A percentile compares a stretch with the other conserved stretches of the same genome.
phyloP scores from a whole-genome alignment of 2,113 vertebrate genomes.

The Carlito syrichta region DNA sequence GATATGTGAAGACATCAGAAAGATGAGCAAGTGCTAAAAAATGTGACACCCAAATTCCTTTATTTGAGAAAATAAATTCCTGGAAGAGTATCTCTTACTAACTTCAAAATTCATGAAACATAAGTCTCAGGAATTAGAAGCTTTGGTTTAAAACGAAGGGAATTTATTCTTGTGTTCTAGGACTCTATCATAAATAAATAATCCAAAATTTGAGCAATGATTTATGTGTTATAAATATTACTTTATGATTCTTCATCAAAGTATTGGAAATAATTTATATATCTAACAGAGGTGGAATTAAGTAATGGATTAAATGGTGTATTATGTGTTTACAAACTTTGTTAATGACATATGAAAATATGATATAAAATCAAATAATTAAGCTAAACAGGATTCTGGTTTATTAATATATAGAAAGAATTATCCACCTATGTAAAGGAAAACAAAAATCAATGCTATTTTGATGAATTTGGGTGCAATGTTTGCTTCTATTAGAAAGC shows the following conservation, averaged over 20 bases:
- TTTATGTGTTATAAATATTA: not conserved
- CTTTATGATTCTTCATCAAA: not conserved
- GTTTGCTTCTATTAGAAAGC: too few relatives aligned
- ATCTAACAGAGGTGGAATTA: not conserved
- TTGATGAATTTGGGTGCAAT: too few relatives aligned
- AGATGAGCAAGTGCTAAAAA: not conserved
- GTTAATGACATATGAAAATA: not conserved
- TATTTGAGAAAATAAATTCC: not conserved
- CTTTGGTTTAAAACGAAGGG: not conserved
- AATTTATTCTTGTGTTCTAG: not conserved
- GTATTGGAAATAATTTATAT: constrained; percentile 1
- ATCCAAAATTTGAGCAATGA: not conserved
- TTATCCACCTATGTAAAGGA: not conserved
- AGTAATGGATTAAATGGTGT: not conserved
- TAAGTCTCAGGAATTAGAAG: not conserved
- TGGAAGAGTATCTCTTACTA: not conserved
- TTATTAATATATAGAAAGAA: not conserved
- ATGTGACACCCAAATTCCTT: not conserved
- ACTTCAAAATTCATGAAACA: not conserved
- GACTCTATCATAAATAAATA: not conserved
- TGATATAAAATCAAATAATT: not conserved
- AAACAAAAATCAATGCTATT: not conserved
- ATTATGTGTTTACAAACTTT: not conserved
- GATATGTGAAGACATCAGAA: not conserved
- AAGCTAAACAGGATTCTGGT: not conserved